Percentiles rank a stretch among this genome's conserved stretches.
Conservation (phyloP, 2,113 vertebrate genomes). For the Riparia riparia region DNA sequence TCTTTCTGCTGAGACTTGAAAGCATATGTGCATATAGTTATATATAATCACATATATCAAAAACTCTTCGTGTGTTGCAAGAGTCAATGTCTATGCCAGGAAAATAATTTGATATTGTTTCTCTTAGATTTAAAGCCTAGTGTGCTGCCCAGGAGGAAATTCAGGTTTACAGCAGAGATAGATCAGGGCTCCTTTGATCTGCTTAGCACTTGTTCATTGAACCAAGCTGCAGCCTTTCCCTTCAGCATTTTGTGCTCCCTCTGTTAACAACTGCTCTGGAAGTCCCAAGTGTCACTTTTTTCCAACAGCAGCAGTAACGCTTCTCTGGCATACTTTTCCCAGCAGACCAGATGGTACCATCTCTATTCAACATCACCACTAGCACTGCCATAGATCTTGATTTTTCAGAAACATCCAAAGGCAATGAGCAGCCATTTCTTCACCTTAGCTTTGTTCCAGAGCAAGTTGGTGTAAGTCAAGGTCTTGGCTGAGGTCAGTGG, state of each 20-base stretch:
- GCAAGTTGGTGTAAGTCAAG: neutral
- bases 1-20: slow-evolving; percentile 13
- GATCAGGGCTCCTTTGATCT: neutral
- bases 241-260: neutral
- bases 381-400: neutral
- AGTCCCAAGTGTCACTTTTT: neutral
- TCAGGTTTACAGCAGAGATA: neutral
- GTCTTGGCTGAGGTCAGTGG: neutral
- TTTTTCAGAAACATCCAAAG: neutral
- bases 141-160: neutral
- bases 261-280: neutral
- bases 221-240: neutral
- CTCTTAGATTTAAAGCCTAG: neutral
- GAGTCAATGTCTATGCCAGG: neutral
- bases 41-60: neutral
- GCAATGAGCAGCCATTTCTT: neutral
- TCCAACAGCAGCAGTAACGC: neutral
- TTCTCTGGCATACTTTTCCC: neutral
- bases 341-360: neutral
- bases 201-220: neutral
- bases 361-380: neutral
- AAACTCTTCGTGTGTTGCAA: neutral
- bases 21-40: neutral
- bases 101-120: neutral
- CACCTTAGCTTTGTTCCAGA: neutral